Conservation (phyloP, 2,888 invertebrate genomes). For the Alentia gelatinosa region DNA sequence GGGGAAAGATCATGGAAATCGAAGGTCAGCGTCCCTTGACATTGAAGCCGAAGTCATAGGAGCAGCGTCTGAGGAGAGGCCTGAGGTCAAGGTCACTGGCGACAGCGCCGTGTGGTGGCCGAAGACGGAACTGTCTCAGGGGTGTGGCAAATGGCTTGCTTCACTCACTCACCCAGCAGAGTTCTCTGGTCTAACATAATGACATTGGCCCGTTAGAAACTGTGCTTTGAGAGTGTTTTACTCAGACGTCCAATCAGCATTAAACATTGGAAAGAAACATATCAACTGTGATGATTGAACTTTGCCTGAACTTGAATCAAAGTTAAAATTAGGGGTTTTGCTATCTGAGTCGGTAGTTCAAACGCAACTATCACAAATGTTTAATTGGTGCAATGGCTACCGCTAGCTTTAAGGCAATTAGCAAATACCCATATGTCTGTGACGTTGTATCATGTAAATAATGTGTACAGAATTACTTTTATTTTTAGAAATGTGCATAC, state of each 20-base stretch:
- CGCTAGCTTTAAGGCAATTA: no score
- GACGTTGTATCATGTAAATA: background rate
- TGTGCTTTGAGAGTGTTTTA: background rate
- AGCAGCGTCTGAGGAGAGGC: background rate
- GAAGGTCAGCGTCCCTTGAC: background rate
- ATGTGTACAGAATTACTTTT: background rate
- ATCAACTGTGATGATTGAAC: slow-evolving; percentile 39
- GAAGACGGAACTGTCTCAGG: slow-evolving; percentile 39
- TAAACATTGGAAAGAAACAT: slow-evolving; percentile 4
- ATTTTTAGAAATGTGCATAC: background rate
- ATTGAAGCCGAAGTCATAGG: background rate
- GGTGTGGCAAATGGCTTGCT: background rate
- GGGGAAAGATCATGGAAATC: no score
- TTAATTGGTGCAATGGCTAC: no score
- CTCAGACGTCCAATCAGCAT: slow-evolving; percentile 6
- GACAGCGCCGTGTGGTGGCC: background rate
- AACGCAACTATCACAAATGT: no score
- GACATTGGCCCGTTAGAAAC: background rate
- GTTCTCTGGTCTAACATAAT: background rate
- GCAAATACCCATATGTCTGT: background rate
- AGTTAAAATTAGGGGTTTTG: background rate
- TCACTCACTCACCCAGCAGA: background rate
- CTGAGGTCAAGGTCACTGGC: background rate
- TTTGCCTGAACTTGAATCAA: slow-evolving; percentile 27
- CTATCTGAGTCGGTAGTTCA: background rate